These are phyloP conservation scores for Oceanodroma leucorhoa DNA, from an alignment of 2,797 vertebrate species.

Conservation along the genomic window DNA sequence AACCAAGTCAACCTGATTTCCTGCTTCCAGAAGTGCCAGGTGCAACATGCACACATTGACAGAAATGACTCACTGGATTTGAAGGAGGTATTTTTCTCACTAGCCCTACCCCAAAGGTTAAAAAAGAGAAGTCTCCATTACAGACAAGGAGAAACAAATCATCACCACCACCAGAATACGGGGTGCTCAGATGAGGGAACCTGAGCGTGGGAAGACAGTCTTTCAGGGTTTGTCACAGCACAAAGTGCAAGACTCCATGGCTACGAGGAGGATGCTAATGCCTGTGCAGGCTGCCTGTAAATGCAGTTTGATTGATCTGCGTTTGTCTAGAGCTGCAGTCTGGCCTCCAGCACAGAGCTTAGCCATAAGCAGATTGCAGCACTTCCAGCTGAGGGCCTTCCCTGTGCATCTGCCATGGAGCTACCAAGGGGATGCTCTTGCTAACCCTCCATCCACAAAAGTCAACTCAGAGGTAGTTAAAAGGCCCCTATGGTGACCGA, in stretches of 20 bases:
- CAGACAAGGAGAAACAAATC: neutral
- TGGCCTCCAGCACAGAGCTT: neutral
- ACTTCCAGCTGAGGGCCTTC: neutral
- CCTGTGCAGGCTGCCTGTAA: neutral
- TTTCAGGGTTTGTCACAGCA: neutral
- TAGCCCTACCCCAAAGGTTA: neutral
- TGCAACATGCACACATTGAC: neutral
- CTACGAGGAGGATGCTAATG: neutral
- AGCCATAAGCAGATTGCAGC: fast-evolving
- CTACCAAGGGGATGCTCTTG: neutral
- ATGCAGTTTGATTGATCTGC: fast-evolving
- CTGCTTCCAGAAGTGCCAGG: neutral
- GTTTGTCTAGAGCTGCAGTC: neutral
- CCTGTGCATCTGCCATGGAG: neutral
- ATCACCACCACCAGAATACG: fast-evolving
- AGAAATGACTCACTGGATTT: neutral
- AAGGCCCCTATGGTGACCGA: fast-evolving
- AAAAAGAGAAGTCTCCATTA: neutral
- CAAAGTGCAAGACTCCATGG: neutral
- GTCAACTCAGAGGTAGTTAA: neutral
- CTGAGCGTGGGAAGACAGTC: neutral
- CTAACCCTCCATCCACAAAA: neutral
- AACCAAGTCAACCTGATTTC: neutral
- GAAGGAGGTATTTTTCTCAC: neutral
- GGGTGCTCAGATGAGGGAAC: neutral